phyloP scores from a whole-genome alignment of 2,113 vertebrate species.

The Gymnobelideus leadbeateri region DNA sequence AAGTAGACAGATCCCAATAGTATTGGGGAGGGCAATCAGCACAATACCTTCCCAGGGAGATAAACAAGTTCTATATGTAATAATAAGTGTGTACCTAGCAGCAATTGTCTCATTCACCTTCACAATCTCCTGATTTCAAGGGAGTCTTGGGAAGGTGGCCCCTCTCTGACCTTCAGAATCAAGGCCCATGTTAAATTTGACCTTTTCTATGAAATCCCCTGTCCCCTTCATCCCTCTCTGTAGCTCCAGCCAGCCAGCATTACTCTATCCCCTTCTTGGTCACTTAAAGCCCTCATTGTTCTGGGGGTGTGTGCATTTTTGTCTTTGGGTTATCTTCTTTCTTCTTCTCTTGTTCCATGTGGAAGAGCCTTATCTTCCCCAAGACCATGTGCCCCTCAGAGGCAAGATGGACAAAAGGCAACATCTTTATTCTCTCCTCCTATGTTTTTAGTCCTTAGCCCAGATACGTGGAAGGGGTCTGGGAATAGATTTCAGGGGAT shows the following conservation, averaged over 20 bases:
- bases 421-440: neutral
- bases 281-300: neutral
- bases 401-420: neutral
- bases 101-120: neutral
- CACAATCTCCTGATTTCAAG: neutral
- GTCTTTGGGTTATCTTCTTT: neutral
- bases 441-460: neutral
- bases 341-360: neutral
- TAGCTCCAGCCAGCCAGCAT: neutral
- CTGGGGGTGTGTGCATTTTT: neutral
- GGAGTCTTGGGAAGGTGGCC: neutral
- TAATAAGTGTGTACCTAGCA: neutral
- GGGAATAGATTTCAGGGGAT: neutral
- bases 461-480: neutral
- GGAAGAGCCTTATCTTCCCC: neutral
- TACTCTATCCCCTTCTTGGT: neutral
- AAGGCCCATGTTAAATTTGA: neutral
- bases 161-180: neutral
- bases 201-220: neutral
- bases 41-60: neutral
- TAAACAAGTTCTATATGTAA: neutral
- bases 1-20: constrained; percentile 17
- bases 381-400: neutral
- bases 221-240: neutral
- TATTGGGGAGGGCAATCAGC: neutral